These are phyloP conservation scores for Nomada goodeniana DNA, from an alignment of 2,888 invertebrate genomes.

Conservation along the genomic window DNA sequence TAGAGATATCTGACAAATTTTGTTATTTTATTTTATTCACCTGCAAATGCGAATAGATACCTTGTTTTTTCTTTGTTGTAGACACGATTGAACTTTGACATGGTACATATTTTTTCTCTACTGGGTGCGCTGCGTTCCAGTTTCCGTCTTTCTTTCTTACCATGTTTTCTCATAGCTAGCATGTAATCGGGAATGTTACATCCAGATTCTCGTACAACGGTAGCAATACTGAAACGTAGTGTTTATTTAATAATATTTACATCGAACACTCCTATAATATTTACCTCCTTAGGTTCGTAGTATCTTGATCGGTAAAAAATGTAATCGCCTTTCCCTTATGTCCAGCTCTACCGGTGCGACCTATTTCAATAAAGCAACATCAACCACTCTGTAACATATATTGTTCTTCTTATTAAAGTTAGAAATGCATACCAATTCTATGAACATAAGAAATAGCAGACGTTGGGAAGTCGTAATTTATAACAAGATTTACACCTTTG, in stretches of 20 bases:
- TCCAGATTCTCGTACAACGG: conserved; percentile 95
- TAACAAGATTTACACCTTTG: conserved; percentile 96
- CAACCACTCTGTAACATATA: neutral
- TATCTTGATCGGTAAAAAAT: conserved; percentile 96
- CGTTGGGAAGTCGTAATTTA: conserved; percentile 99
- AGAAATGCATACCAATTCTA: conserved; percentile 87
- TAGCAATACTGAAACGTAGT: conserved; percentile 90
- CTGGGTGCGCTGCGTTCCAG: conserved; percentile 87
- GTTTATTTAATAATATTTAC: neutral
- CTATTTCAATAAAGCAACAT: conserved; percentile 81
- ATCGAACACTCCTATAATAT: conserved; percentile 11
- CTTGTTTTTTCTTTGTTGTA: conserved; percentile 6
- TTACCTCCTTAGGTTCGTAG: conserved; percentile 93
- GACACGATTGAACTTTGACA: conserved; percentile 48
- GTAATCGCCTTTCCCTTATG: conserved; percentile 95
- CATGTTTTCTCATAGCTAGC: conserved; percentile 90
- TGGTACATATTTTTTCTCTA: conserved; percentile 84
- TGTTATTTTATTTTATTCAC: no score
- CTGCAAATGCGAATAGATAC: conserved; percentile 13
- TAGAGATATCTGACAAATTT: no score
- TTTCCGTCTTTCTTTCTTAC: conserved; percentile 86
- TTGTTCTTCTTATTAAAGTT: neutral
- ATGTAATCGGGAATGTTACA: conserved; percentile 97
- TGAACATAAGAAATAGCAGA: conserved; percentile 96
- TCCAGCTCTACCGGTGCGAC: conserved; percentile 97